Evolutionary conservation across 2,888 invertebrate genomes (phyloP).

Genomic region (Plagodis dolabraria): DNA sequence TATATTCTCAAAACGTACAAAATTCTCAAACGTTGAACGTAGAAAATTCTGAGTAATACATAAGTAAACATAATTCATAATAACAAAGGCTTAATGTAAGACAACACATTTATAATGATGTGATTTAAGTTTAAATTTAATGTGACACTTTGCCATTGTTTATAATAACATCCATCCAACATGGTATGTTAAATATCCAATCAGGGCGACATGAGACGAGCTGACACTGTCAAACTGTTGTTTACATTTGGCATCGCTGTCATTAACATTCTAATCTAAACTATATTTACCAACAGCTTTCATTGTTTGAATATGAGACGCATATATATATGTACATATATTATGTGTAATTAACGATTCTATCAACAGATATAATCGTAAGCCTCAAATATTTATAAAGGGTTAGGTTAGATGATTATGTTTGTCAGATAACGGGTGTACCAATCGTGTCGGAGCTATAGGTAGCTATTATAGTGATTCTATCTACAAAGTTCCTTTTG

Average conservation of each 20-base stretch:
- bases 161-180: neutral
- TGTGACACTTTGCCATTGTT: constrained; percentile 1
- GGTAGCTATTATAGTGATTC: neutral
- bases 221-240: constrained; percentile 15
- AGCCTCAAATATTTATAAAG: constrained; percentile 23
- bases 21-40: too few species aligned
- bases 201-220: constrained; percentile 17
- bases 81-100: neutral
- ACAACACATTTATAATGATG: neutral
- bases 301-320: constrained; percentile 16
- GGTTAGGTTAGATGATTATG: constrained; percentile 21
- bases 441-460: constrained; percentile 17
- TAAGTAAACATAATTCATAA: too few species aligned
- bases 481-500: too few species aligned
- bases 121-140: too few species aligned
- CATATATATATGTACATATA: constrained; percentile 10
- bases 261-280: constrained; percentile 11
- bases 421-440: constrained; percentile 10
- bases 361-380: constrained; percentile 23
- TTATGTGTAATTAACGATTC: constrained; percentile 4
- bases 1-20: too few species aligned
- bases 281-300: constrained; percentile 20
- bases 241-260: constrained; percentile 16
- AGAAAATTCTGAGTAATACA: too few species aligned
- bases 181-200: constrained; percentile 15